These are phyloP conservation scores for Austrofundulus limnaeus DNA, from an alignment of 2,113 vertebrate species.

Conservation along the genomic window DNA sequence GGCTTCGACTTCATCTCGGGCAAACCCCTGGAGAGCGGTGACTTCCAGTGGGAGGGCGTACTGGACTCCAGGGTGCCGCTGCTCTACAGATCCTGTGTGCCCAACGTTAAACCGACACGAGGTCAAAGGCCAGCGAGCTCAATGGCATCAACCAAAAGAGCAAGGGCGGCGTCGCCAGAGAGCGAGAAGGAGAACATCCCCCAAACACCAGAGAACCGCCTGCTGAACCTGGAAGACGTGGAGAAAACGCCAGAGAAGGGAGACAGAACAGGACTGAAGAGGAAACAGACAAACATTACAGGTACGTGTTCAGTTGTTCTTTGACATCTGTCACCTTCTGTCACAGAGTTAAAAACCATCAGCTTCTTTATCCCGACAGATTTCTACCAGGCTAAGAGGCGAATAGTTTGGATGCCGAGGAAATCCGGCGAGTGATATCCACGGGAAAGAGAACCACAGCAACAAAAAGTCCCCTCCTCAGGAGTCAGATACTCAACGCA, in stretches of 20 bases:
- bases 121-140: slow-evolving; percentile 6
- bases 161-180: background rate
- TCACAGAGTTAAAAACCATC: slow-evolving; percentile 14
- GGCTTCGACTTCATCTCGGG: slow-evolving; percentile 87
- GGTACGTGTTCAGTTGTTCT: slow-evolving; percentile 67
- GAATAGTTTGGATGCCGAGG: slow-evolving; percentile 67
- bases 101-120: background rate
- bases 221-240: slow-evolving; percentile 9
- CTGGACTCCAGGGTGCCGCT: slow-evolving; percentile 65
- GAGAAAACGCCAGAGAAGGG: slow-evolving; percentile 48
- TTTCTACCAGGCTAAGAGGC: slow-evolving; percentile 87
- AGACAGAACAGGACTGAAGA: slow-evolving; percentile 68
- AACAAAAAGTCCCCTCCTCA: slow-evolving; percentile 37
- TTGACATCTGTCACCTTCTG: background rate
- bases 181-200: slow-evolving; percentile 67
- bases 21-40: slow-evolving; percentile 81
- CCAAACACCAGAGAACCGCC: slow-evolving; percentile 20
- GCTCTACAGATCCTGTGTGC: slow-evolving; percentile 64
- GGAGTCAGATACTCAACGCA: slow-evolving; percentile 48
- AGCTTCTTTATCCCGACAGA: slow-evolving; percentile 73
- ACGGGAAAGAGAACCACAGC: slow-evolving; percentile 12
- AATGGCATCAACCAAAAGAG: background rate
- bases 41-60: slow-evolving; percentile 85
- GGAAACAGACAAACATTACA: slow-evolving; percentile 89
- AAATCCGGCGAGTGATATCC: slow-evolving; percentile 81